Evolutionary conservation across 2,888 invertebrate species (phyloP).

Genomic region (Campoplex capitator): DNA sequence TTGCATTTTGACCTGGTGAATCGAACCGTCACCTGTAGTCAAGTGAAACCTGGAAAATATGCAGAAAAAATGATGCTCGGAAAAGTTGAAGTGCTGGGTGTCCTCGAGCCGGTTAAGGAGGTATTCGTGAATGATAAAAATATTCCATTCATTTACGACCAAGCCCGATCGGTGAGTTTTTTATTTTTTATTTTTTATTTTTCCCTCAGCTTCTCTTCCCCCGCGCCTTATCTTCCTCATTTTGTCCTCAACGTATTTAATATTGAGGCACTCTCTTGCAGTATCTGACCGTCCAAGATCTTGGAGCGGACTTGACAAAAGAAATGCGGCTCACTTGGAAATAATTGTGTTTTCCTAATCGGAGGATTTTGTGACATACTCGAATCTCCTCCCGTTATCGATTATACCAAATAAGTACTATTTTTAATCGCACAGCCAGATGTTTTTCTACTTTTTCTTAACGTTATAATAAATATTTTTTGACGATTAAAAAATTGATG

Average conservation of each 20-base stretch:
- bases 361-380: not conserved
- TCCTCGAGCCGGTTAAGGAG: conserved; percentile 74
- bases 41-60: conserved; percentile 49
- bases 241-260: not conserved
- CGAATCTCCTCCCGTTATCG: not conserved
- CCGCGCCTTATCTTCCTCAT: not conserved
- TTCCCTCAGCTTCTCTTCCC: too few species aligned
- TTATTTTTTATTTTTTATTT: not conserved
- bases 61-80: conserved; percentile 75
- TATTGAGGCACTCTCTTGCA: conserved; percentile 65
- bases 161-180: conserved; percentile 74
- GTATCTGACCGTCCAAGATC: conserved; percentile 72
- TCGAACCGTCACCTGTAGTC: conserved; percentile 64
- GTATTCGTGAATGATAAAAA: conserved; percentile 78
- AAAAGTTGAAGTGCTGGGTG: conserved; percentile 80
- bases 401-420: not conserved
- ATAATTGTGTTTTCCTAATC: conserved; percentile 25
- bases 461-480: not conserved
- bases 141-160: conserved; percentile 75
- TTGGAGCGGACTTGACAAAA: conserved; percentile 73
- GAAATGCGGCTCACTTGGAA: conserved; percentile 74
- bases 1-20: conserved; percentile 73
- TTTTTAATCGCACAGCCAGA: not conserved
- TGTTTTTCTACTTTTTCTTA: not conserved
- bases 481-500: not conserved